Evolutionary conservation across 2,113 vertebrate species (phyloP).

Genomic region (Monarcha castaneiventris): DNA sequence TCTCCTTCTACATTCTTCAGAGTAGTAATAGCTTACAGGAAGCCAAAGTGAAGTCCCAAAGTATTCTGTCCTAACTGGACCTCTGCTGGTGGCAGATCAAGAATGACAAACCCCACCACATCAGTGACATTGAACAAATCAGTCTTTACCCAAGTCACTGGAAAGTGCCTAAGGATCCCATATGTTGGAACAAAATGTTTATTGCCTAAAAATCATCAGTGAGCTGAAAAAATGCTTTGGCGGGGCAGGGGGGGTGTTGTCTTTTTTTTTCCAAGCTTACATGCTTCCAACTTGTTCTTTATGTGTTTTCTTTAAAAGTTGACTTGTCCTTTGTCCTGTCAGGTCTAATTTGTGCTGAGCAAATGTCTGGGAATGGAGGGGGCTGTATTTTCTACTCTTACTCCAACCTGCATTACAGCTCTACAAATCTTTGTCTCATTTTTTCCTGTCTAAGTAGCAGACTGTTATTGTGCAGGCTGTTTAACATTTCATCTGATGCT

Average conservation of each 20-base stretch:
- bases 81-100: neutral
- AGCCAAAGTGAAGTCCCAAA: neutral
- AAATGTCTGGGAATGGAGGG: fast-evolving
- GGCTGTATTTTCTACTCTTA: neutral
- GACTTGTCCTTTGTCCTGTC: neutral
- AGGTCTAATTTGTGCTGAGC: neutral
- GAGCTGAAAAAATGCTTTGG: neutral
- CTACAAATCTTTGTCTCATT: neutral
- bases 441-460: neutral
- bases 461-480: neutral
- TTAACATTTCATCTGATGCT: neutral
- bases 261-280: neutral
- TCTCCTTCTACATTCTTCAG: neutral
- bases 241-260: fast-evolving
- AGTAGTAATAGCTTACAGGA: neutral
- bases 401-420: neutral
- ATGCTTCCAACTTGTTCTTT: neutral
- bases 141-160: neutral
- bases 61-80: neutral
- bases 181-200: neutral
- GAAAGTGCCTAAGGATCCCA: neutral
- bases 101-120: neutral
- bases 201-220: neutral
- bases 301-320: neutral
- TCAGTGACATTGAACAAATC: neutral